Evolutionary conservation across 2,888 invertebrate genomes (phyloP).

Genomic region (Iselma pallidipennis): DNA sequence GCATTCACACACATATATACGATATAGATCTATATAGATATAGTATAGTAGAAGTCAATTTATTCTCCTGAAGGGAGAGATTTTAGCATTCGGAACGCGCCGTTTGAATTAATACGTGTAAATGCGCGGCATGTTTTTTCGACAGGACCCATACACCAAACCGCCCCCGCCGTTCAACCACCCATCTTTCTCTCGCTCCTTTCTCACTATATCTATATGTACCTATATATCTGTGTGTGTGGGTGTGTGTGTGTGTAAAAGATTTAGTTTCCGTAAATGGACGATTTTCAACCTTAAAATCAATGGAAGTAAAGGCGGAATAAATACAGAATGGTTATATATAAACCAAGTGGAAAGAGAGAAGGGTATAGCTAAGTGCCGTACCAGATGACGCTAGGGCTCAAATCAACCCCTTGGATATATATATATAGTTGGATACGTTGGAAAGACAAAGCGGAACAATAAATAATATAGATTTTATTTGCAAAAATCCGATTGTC

Average conservation of each 20-base stretch:
- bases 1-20: neutral
- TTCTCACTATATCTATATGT: neutral
- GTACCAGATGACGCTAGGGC: conserved; percentile 60
- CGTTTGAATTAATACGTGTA: conserved; percentile 55
- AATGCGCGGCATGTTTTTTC: conserved; percentile 54
- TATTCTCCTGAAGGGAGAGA: conserved; percentile 39
- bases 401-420: conserved; percentile 48
- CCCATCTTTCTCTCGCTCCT: neutral
- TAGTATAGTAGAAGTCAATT: conserved; percentile 43
- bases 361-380: conserved; percentile 57
- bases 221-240: too few species aligned
- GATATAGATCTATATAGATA: neutral
- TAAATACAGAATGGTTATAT: too few species aligned
- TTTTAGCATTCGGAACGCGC: conserved; percentile 51
- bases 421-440: conserved; percentile 32
- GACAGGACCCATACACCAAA: conserved; percentile 43
- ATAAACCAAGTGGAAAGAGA: too few species aligned
- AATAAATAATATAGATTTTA: too few species aligned
- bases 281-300: conserved; percentile 42
- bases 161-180: neutral
- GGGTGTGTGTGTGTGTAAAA: conserved; percentile 40
- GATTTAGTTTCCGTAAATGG: conserved; percentile 41
- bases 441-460: conserved; percentile 36
- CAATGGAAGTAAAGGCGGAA: conserved; percentile 37
- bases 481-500: too few species aligned